Base-by-base conservation (phyloP, 2,113 vertebrate genomes). In the Cyrtonyx montezumae region DNA sequence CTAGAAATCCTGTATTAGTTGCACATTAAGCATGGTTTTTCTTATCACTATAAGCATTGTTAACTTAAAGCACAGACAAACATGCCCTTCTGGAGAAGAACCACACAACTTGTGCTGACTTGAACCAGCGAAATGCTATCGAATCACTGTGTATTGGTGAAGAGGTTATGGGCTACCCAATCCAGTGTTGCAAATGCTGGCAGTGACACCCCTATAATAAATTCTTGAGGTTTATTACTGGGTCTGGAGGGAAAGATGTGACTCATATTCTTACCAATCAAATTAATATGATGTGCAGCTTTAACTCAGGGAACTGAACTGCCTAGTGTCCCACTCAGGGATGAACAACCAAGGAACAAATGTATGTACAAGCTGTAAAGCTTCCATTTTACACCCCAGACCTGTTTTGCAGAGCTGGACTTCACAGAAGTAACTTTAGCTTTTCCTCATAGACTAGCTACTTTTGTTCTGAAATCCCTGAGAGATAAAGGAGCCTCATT, bases 401-500 rank as follows among this genome's bases (percentile, higher is more conserved):
- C 12, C 79, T 77, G 7, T n/a, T 58, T 6, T 63, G 21, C 7
- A 74, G 79, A 67, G 16, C 10, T 8, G 74, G 37, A 78, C 19
- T 90, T 89, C 21, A 80, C 2, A 37, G 37, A 23, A 82, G 16
- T 25, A 83, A 63, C 25, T 70, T 74, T 79, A 55, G 63, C 16
- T 80, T 80, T 56, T 48, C 55, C 67, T 74, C 34, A 46, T 55
- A 89, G 62, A 69, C 30, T 26, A 63, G 21, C 22, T 82, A 42
- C 61, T 59, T 75, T 42, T 59, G 45, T 95, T 94, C 59, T 67
- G 75, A 87, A 94, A 91, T 71, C 51, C 45, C 42, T 62, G 48
- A 80, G 32, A 90, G 37, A 83, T 59, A 96, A 86, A 46, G 18
- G 37, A 70, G 46, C 23, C 13, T 88, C 32, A 25, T 94, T 93